Percentiles rank a stretch among this genome's conserved stretches.
Conservation (phyloP, 1,140 invertebrate genomes). For the Ceratina australensis region DNA sequence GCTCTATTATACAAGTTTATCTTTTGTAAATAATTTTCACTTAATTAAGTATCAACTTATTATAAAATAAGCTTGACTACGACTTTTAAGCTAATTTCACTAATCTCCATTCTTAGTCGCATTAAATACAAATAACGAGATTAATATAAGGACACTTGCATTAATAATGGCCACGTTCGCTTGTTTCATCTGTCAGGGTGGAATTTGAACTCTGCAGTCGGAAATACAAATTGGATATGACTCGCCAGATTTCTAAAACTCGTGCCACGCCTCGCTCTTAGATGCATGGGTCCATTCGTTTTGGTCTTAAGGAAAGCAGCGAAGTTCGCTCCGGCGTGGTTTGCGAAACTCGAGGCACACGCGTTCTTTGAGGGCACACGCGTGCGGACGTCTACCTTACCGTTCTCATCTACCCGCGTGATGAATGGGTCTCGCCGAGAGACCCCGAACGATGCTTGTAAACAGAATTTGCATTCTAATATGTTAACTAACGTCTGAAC, state of each 20-base stretch:
- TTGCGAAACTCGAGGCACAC: neutral
- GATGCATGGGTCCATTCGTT: constrained; percentile 39
- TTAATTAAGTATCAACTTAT: no score
- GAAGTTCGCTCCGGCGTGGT: neutral
- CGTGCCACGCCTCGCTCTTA: neutral
- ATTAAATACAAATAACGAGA: no score
- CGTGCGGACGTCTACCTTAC: constrained; percentile 15
- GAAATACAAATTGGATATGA: constrained; percentile 47
- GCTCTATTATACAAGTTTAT: no score
- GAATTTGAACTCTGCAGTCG: neutral
- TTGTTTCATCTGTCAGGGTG: constrained; percentile 11
- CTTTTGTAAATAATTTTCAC: no score
- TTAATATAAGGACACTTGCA: no score
- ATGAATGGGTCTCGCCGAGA: constrained; percentile 47
- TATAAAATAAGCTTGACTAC: no score
- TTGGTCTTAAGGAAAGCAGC: constrained; percentile 31
- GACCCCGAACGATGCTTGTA: constrained; percentile 39
- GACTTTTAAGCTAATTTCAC: no score
- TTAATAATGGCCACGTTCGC: constrained; percentile 19
- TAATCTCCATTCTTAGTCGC: no score
- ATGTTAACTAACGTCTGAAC: constrained; percentile 49
- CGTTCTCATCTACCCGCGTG: constrained; percentile 39
- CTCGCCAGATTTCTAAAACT: constrained; percentile 48
- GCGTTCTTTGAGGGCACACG: constrained; percentile 25
- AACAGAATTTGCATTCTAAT: constrained; percentile 54